These are phyloP conservation scores for Caranx ignobilis DNA, from an alignment of 2,113 vertebrate species.

Conservation along the genomic window DNA sequence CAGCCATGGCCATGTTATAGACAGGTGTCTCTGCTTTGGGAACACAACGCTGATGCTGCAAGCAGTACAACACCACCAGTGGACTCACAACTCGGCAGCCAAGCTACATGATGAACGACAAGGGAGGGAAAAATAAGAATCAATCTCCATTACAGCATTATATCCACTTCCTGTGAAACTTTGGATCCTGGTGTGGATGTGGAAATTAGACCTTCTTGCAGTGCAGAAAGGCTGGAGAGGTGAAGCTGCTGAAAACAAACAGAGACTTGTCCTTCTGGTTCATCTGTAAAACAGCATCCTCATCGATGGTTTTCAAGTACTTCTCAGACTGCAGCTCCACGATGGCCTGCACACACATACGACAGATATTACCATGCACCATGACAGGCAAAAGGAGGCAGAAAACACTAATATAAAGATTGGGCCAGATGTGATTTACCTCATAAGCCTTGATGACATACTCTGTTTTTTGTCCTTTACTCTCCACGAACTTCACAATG, in stretches of 20 bases:
- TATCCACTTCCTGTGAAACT: not conserved
- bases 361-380: constrained; percentile 18
- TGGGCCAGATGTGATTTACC: constrained; percentile 80
- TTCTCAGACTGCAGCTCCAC: constrained; percentile 94
- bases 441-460: constrained; percentile 90
- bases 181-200: rapidly evolving
- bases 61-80: constrained; percentile 93
- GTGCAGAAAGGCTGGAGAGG: constrained; percentile 87
- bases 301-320: constrained; percentile 89
- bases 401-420: not conserved
- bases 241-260: constrained; percentile 93
- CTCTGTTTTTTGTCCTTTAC: constrained; percentile 82
- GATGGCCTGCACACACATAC: constrained; percentile 87
- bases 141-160: not conserved
- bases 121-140: not conserved
- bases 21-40: constrained; percentile 93
- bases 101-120: constrained; percentile 81
- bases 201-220: constrained; percentile 88
- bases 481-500: constrained; percentile 92
- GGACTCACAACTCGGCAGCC: constrained; percentile 95
- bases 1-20: constrained; percentile 96
- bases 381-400: not conserved
- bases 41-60: constrained; percentile 91
- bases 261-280: constrained; percentile 93
- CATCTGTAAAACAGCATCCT: constrained; percentile 85